phyloP scores from a whole-genome alignment of 2,113 vertebrate species.

The Sander vitreus region DNA sequence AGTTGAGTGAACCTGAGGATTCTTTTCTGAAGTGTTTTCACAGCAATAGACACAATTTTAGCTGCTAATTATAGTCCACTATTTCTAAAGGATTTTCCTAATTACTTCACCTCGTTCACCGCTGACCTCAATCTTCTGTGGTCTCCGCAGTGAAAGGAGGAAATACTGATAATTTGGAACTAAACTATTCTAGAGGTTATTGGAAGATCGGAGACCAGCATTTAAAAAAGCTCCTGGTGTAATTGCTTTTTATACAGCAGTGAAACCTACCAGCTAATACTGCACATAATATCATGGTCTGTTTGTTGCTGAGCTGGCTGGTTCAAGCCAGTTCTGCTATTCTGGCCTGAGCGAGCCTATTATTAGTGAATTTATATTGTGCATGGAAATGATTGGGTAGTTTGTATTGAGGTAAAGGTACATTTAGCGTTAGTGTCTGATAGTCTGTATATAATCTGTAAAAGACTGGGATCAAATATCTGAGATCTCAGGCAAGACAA shows the following conservation, averaged over 20 bases:
- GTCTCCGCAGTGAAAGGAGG: background rate
- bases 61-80: slow-evolving; percentile 13
- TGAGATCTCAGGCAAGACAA: background rate
- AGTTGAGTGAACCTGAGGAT: background rate
- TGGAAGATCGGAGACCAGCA: background rate
- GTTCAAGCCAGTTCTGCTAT: slow-evolving; percentile 8
- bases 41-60: slow-evolving; percentile 6
- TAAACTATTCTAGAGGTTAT: slow-evolving; percentile 6
- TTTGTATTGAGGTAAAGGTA: slow-evolving; percentile 2
- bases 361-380: slow-evolving; percentile 15
- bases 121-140: slow-evolving; percentile 8
- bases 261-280: slow-evolving; percentile 22
- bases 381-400: background rate
- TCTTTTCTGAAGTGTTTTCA: slow-evolving; percentile 6
- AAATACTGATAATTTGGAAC: slow-evolving; percentile 12
- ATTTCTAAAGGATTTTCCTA: background rate
- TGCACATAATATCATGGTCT: background rate
- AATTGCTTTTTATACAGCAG: slow-evolving; percentile 26
- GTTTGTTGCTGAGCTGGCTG: slow-evolving; percentile 14
- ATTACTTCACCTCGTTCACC: slow-evolving; percentile 19
- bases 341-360: background rate
- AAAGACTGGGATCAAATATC: background rate
- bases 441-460: background rate
- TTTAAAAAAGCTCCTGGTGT: background rate
- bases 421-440: background rate